A percentile compares a stretch with the other conserved stretches of the same genome.
These are phyloP conservation scores for Axea sp. DNA, from an alignment of 2,888 invertebrate species.

Conservation along the genomic window DNA sequence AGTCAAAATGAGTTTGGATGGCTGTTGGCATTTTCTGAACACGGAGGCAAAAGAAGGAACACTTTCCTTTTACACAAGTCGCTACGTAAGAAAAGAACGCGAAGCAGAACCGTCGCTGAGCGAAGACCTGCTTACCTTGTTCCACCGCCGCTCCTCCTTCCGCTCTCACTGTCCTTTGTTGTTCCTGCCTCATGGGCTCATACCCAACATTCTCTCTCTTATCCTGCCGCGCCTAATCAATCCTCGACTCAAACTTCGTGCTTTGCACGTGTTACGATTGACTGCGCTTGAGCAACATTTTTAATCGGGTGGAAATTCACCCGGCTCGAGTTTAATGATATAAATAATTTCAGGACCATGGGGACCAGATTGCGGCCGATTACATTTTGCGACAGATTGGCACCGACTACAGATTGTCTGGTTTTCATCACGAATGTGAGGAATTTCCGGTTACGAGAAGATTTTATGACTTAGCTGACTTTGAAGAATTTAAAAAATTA, in stretches of 20 bases:
- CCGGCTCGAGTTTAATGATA: conserved; percentile 30
- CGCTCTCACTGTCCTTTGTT: conserved; percentile 72
- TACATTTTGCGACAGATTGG: conserved; percentile 30
- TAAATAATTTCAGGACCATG: conserved; percentile 22
- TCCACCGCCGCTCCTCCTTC: conserved; percentile 80
- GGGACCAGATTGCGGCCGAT: conserved; percentile 35
- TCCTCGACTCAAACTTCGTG: conserved; percentile 28
- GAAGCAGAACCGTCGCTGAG: conserved; percentile 33
- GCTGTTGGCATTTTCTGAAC: conserved; percentile 7
- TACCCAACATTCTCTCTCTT: conserved; percentile 69
- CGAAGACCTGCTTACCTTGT: conserved; percentile 81
- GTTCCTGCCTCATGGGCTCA: conserved; percentile 67
- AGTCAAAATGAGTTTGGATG: background rate
- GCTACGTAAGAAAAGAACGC: conserved; percentile 51
- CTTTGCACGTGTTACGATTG: conserved; percentile 49
- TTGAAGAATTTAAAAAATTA: background rate
- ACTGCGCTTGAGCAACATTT: conserved; percentile 39
- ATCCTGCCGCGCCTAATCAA: conserved; percentile 59
- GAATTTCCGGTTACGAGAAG: conserved; percentile 35
- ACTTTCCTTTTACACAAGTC: conserved; percentile 60
- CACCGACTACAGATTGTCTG: background rate
- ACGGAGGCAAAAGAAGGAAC: conserved; percentile 44
- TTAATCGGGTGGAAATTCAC: conserved; percentile 45
- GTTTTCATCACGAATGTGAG: conserved; percentile 13
- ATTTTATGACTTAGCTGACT: background rate